Percentiles rank a stretch among this genome's conserved stretches.
These are phyloP conservation scores for Chymomyza caudatula DNA, from an alignment of 2,888 invertebrate genomes.

Conservation along the genomic window DNA sequence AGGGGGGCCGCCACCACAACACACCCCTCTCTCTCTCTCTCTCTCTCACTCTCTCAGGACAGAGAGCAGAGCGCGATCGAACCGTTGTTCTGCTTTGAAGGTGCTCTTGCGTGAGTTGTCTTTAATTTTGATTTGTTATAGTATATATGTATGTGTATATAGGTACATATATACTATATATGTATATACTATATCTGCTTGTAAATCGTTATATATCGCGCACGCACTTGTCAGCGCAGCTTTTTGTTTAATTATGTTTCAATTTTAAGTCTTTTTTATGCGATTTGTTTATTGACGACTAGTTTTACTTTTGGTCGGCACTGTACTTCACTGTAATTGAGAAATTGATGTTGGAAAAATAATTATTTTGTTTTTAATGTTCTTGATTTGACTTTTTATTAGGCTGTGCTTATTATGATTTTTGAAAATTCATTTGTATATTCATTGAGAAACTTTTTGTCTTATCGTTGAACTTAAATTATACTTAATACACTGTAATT, in stretches of 20 bases:
- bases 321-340: slow-evolving; percentile 33
- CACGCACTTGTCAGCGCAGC: slow-evolving; percentile 14
- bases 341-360: background rate
- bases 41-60: background rate
- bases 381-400: background rate
- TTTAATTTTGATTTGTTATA: background rate
- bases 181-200: background rate
- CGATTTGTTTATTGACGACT: slow-evolving; percentile 2
- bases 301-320: slow-evolving; percentile 20
- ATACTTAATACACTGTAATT: slow-evolving; percentile 38
- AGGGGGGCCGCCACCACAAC: slow-evolving; percentile 11
- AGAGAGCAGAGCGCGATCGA: background rate
- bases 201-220: slow-evolving; percentile 6
- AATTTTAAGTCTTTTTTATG: slow-evolving; percentile 43
- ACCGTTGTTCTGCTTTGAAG: background rate
- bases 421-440: background rate
- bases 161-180: background rate
- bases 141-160: background rate
- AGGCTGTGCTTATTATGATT: background rate
- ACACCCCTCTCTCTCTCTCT: too few species aligned
- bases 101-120: slow-evolving; percentile 14
- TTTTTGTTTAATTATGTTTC: slow-evolving; percentile 63
- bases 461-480: slow-evolving; percentile 22
- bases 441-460: background rate
- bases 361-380: background rate